Base-by-base conservation (phyloP, 2,888 invertebrate species). In the Synergus japonicus region DNA sequence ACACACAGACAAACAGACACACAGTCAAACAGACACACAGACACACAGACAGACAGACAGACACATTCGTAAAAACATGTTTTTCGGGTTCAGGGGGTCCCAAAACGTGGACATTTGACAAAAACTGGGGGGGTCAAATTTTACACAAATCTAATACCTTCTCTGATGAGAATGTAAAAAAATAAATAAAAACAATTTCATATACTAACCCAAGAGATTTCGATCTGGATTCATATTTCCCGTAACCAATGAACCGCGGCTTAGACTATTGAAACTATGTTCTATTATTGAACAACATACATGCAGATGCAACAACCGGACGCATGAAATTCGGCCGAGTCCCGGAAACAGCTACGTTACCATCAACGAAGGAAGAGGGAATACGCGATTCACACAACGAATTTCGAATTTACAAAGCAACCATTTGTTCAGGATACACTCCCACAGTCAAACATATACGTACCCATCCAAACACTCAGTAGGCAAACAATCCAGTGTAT, bases 371-470 rank as follows among this genome's bases (percentile, higher is more conserved):
- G 54, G 66, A 63, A 81, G 78, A 78, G 76, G 76, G 44, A 69
- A 81, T 77, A 29, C 65, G 78, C 54, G 73, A 73, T 54, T 73
- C 37, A 54, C 81, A 77, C 77, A 79, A 83, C 81, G 84, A 86
- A 87, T 87, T 87, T 83, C 84, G 69, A 83, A 85, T 87, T 88
- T 86, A 87, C 88, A 88, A 88, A 88, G 88, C 87, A 83, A 78
- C 78, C 86, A 85, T 88, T 89, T 88, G 89, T 86, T 84, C 85
- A 80, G 83, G 81, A 78, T 85, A 80, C 82, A 85, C 85, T n/a
- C n/a, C 8, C n/a, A 54, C 7, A 15, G 7, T 15, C 7, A 7
- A 7, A n/a, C 7, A 15, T 49, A 81, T 79, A 85, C 84, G 83
- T 78, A 81, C 83, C 86, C 81, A 41, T 18, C 5, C 1, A 15